Conservation (phyloP, 2,888 invertebrate species). For the Piscicola geometra region DNA sequence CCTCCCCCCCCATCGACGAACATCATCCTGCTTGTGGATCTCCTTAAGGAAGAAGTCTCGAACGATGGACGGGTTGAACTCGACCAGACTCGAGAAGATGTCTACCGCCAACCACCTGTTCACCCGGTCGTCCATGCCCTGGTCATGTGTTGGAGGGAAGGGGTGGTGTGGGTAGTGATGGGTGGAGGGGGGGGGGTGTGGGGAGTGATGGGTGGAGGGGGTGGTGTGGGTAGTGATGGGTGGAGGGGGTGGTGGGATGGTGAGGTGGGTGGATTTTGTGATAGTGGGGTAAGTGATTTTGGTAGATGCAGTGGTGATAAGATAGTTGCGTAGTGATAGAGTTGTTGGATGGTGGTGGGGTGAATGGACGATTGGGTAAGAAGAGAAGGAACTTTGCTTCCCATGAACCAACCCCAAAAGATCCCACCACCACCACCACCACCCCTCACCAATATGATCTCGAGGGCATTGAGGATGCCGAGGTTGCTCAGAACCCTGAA, state of each 20-base stretch:
- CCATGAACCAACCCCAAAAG: too few species aligned
- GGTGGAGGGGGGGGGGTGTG: not conserved
- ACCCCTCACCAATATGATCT: conserved; percentile 52
- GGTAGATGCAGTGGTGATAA: too few species aligned
- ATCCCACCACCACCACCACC: not conserved
- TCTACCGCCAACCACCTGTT: conserved; percentile 96
- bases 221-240: too few species aligned
- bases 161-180: not conserved
- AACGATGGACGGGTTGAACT: conserved; percentile 93
- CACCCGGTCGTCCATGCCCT: conserved; percentile 78
- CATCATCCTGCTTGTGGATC: conserved; percentile 77
- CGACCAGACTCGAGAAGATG: conserved; percentile 93
- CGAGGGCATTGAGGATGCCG: conserved; percentile 54
- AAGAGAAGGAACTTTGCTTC: too few species aligned
- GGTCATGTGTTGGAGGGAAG: conserved; percentile 12
- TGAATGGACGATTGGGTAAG: too few species aligned
- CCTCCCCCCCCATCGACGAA: conserved; percentile 58
- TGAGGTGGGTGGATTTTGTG: too few species aligned
- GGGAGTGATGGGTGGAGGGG: too few species aligned
- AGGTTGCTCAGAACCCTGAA: conserved; percentile 67
- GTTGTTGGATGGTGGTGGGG: too few species aligned
- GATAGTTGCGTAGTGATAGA: too few species aligned
- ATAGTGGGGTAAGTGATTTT: too few species aligned
- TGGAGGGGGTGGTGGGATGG: too few species aligned
- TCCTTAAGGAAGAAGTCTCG: conserved; percentile 93